phyloP scores from a whole-genome alignment of 2,113 vertebrate genomes.

The Notothenia rossii region DNA sequence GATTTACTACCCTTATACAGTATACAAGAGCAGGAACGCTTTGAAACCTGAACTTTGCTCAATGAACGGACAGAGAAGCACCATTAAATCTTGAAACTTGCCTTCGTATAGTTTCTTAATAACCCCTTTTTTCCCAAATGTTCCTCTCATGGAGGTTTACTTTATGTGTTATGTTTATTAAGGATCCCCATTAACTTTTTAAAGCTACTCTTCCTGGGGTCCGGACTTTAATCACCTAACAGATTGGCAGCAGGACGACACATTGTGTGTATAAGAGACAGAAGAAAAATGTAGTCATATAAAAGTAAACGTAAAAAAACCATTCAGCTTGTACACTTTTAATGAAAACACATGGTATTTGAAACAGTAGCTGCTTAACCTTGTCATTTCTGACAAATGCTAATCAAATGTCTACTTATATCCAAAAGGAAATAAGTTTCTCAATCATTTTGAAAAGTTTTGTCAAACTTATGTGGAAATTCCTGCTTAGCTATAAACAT shows the following conservation, averaged over 20 bases:
- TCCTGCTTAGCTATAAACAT: too few relatives aligned
- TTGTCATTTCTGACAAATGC: too few relatives aligned
- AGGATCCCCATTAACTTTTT: too few relatives aligned
- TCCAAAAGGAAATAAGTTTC: too few relatives aligned
- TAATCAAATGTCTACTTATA: too few relatives aligned
- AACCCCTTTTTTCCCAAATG: neutral
- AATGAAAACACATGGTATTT: neutral
- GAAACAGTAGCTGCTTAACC: neutral
- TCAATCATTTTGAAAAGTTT: too few relatives aligned
- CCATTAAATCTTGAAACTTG: neutral
- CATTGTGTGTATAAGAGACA: neutral
- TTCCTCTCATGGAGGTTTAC: neutral
- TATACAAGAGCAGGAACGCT: neutral
- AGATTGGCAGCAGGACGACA: neutral
- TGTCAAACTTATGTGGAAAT: too few relatives aligned
- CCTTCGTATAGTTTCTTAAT: neutral
- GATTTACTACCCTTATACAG: neutral
- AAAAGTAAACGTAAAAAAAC: too few relatives aligned
- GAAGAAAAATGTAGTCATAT: neutral
- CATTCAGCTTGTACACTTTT: too few relatives aligned
- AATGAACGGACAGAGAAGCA: neutral
- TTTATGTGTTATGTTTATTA: too few relatives aligned
- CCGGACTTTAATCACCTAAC: neutral
- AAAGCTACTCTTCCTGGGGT: too few relatives aligned
- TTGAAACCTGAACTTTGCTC: constrained; percentile 1